phyloP scores from a whole-genome alignment of 2,113 vertebrate species.

The Scophthalmus maximus region DNA sequence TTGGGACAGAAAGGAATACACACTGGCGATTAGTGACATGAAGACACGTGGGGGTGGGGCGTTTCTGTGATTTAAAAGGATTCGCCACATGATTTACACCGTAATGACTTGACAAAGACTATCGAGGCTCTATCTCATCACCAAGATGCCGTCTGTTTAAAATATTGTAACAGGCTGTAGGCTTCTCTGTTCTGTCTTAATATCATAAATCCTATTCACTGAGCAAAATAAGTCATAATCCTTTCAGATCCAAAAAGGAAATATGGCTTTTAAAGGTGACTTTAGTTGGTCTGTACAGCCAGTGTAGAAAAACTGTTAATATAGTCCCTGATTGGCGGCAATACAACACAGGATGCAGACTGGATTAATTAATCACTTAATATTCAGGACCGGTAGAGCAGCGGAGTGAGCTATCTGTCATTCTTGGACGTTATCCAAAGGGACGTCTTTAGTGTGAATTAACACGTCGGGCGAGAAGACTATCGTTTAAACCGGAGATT shows the following conservation, averaged over 20 bases:
- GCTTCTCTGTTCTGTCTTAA: background rate
- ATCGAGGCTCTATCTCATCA: background rate
- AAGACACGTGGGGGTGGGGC: conserved; percentile 3
- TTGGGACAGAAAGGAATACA: conserved; percentile 67
- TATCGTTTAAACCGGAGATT: conserved; percentile 55
- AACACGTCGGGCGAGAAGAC: conserved; percentile 48
- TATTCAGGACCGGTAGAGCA: conserved; percentile 24
- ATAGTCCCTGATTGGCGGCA: background rate
- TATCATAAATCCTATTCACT: conserved; percentile 9
- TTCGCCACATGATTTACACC: conserved; percentile 21
- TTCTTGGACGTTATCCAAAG: conserved; percentile 52
- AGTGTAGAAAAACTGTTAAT: conserved; percentile 10
- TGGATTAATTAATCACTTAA: conserved; percentile 42
- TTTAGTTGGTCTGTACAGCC: conserved; percentile 3
- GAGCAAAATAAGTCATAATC: conserved; percentile 4
- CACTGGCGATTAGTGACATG: conserved; percentile 39
- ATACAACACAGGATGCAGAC: conserved; percentile 5
- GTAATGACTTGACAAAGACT: conserved; percentile 21
- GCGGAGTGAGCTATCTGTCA: conserved; percentile 29
- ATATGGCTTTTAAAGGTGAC: conserved; percentile 16
- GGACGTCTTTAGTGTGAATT: conserved; percentile 63
- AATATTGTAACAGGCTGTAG: conserved; percentile 1
- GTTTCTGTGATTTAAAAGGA: conserved; percentile 18
- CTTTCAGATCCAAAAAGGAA: conserved; percentile 20
- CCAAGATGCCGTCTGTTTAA: background rate